Percentiles rank a stretch among this genome's conserved stretches.
Evolutionary conservation across 2,797 vertebrate genomes (phyloP).

Genomic region (Sternotherus odoratus): DNA sequence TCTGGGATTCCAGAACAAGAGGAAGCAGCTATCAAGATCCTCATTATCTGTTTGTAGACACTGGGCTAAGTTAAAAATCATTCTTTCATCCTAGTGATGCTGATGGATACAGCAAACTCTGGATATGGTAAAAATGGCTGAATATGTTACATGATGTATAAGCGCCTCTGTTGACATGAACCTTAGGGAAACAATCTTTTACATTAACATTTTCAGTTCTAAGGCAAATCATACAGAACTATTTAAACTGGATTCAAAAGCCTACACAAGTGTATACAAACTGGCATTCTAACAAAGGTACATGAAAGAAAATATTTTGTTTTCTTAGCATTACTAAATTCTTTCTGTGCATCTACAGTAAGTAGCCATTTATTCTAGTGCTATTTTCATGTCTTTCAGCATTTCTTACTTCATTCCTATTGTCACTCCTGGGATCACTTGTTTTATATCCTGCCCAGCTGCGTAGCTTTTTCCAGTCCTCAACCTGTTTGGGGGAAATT

Average conservation of each 20-base stretch:
- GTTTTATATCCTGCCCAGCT: slow-evolving; percentile 6
- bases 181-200: fast-evolving
- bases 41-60: neutral
- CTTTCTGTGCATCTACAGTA: neutral
- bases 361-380: neutral
- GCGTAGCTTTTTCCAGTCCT: slow-evolving; percentile 10
- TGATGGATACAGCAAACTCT: neutral
- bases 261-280: neutral
- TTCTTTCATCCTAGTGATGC: neutral
- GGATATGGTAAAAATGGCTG: neutral
- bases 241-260: neutral
- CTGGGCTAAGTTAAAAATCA: neutral
- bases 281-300: neutral
- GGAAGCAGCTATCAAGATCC: neutral
- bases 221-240: neutral
- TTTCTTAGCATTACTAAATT: neutral
- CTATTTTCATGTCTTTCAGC: neutral
- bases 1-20: slow-evolving; percentile 1
- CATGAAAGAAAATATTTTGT: neutral
- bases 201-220: neutral
- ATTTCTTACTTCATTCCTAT: slow-evolving; percentile 2
- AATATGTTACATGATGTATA: neutral
- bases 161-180: neutral
- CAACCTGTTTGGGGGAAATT: slow-evolving; percentile 23
- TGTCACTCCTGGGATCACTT: slow-evolving; percentile 5